A percentile compares a stretch with the other conserved stretches of the same genome.
These are phyloP conservation scores for Halcyon senegalensis DNA, from an alignment of 2,113 vertebrate genomes.

Conservation along the genomic window DNA sequence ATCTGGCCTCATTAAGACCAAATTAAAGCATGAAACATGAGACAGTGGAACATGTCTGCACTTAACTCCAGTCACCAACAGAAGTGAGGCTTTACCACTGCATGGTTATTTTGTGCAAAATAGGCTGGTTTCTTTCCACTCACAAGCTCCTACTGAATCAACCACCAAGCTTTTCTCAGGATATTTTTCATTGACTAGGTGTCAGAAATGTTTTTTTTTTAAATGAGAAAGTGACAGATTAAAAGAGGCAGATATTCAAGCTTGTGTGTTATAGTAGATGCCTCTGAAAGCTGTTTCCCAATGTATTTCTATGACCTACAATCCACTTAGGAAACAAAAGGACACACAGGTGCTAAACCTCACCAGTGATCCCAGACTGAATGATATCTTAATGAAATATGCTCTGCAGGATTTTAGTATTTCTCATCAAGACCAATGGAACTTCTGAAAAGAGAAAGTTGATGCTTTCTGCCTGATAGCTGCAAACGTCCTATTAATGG, in stretches of 20 bases:
- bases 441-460: neutral
- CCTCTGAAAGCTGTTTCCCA: neutral
- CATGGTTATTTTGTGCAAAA: neutral
- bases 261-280: accelerated
- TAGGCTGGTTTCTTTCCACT: neutral
- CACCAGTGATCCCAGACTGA: neutral
- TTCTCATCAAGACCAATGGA: neutral
- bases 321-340: neutral
- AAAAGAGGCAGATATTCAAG: neutral
- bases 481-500: accelerated
- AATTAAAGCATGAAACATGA: neutral
- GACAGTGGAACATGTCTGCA: neutral
- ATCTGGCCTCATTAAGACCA: neutral
- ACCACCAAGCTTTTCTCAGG: neutral
- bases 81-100: neutral
- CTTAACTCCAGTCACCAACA: neutral
- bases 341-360: neutral
- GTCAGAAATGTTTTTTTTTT: neutral
- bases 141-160: neutral
- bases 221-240: neutral
- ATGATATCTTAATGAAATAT: neutral
- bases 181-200: neutral
- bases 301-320: neutral
- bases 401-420: neutral
- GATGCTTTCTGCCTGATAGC: neutral